Conservation (phyloP, 2,888 invertebrate genomes). For the Philhelius pedissequus region DNA sequence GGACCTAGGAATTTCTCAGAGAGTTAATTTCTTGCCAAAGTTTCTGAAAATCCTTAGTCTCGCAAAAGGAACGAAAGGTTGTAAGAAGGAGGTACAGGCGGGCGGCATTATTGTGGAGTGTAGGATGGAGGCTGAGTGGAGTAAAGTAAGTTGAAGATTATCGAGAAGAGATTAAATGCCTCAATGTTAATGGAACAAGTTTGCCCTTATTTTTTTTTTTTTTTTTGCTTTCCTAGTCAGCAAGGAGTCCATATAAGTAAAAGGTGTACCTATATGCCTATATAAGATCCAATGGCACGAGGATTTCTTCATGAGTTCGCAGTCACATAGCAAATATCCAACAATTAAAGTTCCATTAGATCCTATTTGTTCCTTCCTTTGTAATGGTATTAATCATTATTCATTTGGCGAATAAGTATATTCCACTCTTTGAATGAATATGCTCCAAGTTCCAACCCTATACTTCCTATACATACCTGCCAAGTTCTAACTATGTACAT, state of each 20-base stretch:
- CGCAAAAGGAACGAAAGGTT: slow-evolving; percentile 2
- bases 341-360: slow-evolving; percentile 70
- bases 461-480: not conserved
- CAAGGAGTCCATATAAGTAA: not conserved
- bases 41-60: slow-evolving; percentile 36
- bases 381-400: slow-evolving; percentile 54
- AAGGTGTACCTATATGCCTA: not conserved
- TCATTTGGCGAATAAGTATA: slow-evolving; percentile 37
- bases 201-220: slow-evolving; percentile 34
- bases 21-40: slow-evolving; percentile 45
- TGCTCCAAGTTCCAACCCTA: not conserved
- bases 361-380: slow-evolving; percentile 63
- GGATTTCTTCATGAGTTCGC: slow-evolving; percentile 6
- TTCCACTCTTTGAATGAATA: not conserved
- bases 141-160: slow-evolving; percentile 33
- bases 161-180: slow-evolving; percentile 52
- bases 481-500: not conserved
- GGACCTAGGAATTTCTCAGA: slow-evolving; percentile 7
- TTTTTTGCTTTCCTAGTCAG: not conserved
- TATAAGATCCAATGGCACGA: not conserved
- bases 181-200: slow-evolving; percentile 52
- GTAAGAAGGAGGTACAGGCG: not conserved
- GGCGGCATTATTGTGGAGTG: not conserved
- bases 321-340: slow-evolving; percentile 51
- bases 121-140: not conserved